Evolutionary conservation across 2,113 vertebrate genomes (phyloP).

Genomic region (Solea solea): DNA sequence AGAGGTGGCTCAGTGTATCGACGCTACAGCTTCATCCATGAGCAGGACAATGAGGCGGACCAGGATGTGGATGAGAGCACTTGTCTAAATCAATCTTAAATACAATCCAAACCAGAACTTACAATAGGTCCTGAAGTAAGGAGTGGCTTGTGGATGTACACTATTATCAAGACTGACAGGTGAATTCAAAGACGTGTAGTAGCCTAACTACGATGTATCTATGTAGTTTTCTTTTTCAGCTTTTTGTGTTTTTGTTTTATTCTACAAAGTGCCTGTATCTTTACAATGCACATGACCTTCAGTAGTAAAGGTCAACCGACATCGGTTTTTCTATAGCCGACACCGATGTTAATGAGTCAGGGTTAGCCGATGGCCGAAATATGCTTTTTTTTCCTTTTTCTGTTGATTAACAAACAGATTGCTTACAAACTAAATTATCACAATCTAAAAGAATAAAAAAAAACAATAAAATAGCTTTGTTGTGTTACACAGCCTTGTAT

Average conservation of each 20-base stretch:
- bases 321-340: too few species aligned
- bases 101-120: background rate
- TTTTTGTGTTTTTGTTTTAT: conserved; percentile 28
- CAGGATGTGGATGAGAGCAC: conserved; percentile 60
- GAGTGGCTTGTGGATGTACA: conserved; percentile 2
- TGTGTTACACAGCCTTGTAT: too few species aligned
- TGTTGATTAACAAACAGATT: too few species aligned
- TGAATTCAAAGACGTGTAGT: conserved; percentile 19
- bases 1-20: conserved; percentile 76
- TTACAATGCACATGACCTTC: conserved; percentile 21
- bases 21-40: conserved; percentile 73
- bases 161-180: conserved; percentile 5
- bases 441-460: too few species aligned
- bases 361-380: too few species aligned
- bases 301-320: too few species aligned
- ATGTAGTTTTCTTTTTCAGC: background rate
- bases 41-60: conserved; percentile 64
- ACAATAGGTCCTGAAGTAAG: background rate
- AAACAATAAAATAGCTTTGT: too few species aligned
- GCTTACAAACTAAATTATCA: too few species aligned
- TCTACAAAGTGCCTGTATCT: conserved; percentile 54
- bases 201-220: background rate
- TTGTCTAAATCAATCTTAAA: conserved; percentile 57
- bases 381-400: too few species aligned
- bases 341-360: too few species aligned